Base-by-base conservation (phyloP, 2,888 invertebrate genomes). In the Operophtera brumata region DNA sequence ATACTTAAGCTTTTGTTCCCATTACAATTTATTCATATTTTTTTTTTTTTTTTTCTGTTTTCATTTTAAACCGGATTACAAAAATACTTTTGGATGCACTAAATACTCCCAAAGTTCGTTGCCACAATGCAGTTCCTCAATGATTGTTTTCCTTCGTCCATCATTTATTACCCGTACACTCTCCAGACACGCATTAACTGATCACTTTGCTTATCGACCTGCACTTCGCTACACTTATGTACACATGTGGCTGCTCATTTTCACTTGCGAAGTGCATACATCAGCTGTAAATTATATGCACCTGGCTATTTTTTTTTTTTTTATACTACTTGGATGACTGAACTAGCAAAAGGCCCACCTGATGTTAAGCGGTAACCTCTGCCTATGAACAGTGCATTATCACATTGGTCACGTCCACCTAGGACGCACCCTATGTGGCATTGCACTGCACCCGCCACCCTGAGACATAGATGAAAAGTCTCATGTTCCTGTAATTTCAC, bases 141-240 rank as follows among this genome's bases (percentile, higher is more conserved):
- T 46, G 35, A 50, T 50, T 50, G 54, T 43, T 30, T 41, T 12
- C 37, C 12, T 47, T 47, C 47, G 13, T 11, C 49, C 57, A 50
- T 59, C 34, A 34, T 34, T 59, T 57, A 59, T 59, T 55, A 50
- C 8, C 13, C 9, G 1, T 44, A 74, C 70, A 70, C 69, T 69
- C 61, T 48, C 65, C 63, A 67, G 70, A 66, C 50, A 64, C 54
- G 39, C 61, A 44, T 47, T 49, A 47, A 52, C 52, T 44, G 52
- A 55, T 57, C 57, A 54, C 52, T 40, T 13, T 54, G 64, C 54
- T 66, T 70, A 72, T 67, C 68, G 70, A 71, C 64, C 59, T 59
- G 61, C 54, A 47, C 34, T 11, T 6, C 30, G 20, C 26, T 34
- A 13, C 35, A 61, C 61, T 66, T 57, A n/a, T 50, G 66, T 64